A percentile compares a stretch with the other conserved stretches of the same genome.
phyloP scores from a whole-genome alignment of 2,113 vertebrate species.

The Phaetusa simplex region DNA sequence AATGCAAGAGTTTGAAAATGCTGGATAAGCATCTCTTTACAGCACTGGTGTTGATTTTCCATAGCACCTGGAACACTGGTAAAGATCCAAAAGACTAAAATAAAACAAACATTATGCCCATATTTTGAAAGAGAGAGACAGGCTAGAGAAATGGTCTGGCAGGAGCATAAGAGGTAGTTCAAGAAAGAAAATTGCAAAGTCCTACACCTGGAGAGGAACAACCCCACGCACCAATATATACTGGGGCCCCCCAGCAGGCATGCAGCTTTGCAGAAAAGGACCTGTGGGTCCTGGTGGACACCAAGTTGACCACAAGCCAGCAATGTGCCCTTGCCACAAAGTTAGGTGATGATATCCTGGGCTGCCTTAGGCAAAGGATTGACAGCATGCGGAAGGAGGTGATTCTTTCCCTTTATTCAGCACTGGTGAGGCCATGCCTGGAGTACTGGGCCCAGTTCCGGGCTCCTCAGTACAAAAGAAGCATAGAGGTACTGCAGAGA shows the following conservation, averaged over 20 bases:
- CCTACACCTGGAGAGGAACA: neutral
- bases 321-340: neutral
- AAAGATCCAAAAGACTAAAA: neutral
- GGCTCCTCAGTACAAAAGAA: neutral
- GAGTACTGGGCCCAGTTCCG: neutral
- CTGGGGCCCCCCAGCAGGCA: neutral
- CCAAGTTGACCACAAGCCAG: rapidly evolving
- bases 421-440: neutral
- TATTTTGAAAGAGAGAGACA: neutral
- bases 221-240: neutral
- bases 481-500: neutral
- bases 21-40: neutral
- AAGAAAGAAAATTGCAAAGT: neutral
- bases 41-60: neutral
- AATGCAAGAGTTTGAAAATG: neutral
- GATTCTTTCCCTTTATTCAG: neutral
- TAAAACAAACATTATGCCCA: rapidly evolving
- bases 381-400: neutral
- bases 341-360: neutral
- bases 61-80: neutral
- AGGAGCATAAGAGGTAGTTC: neutral
- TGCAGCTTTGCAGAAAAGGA: neutral
- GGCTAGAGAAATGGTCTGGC: neutral
- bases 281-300: rapidly evolving
- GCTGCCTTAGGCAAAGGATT: neutral